These are phyloP conservation scores for Apamea epomidion DNA, from an alignment of 2,888 invertebrate species.

Conservation along the genomic window DNA sequence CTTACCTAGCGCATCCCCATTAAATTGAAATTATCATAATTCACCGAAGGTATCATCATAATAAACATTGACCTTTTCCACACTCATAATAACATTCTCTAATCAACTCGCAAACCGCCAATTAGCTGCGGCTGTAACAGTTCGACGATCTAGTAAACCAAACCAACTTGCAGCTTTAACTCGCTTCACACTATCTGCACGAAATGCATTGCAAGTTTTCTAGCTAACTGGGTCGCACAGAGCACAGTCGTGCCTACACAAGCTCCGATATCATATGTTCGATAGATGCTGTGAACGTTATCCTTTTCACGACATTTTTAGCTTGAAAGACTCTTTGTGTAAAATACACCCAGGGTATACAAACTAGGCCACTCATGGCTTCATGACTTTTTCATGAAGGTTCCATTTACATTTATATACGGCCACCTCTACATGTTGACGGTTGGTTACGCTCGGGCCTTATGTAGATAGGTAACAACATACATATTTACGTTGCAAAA, in stretches of 20 bases:
- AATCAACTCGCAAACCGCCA: slow-evolving; percentile 21
- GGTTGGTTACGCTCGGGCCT: slow-evolving; percentile 51
- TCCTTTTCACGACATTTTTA: slow-evolving; percentile 36
- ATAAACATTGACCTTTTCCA: background rate
- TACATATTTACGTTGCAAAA: slow-evolving; percentile 50
- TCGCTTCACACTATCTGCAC: slow-evolving; percentile 2
- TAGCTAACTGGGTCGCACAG: slow-evolving; percentile 6
- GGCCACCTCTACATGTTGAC: slow-evolving; percentile 51
- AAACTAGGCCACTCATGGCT: slow-evolving; percentile 56
- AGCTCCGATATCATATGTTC: slow-evolving; percentile 29
- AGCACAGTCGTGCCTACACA: slow-evolving; percentile 9
- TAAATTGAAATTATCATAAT: background rate
- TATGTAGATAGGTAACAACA: slow-evolving; percentile 42
- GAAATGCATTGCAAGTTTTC: slow-evolving; percentile 28
- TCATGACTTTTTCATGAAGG: slow-evolving; percentile 69
- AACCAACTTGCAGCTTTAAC: slow-evolving; percentile 35
- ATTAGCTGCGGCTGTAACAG: slow-evolving; percentile 30
- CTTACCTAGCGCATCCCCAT: background rate
- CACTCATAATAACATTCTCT: slow-evolving; percentile 13
- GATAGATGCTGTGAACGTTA: slow-evolving; percentile 25
- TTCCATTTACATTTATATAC: slow-evolving; percentile 66
- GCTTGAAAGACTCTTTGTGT: slow-evolving; percentile 58
- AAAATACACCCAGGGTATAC: slow-evolving; percentile 43
- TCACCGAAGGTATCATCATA: background rate
- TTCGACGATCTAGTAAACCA: slow-evolving; percentile 25